Evolutionary conservation across 1,140 invertebrate species (phyloP), one percentile per base, ranked within the genome.

Genomic region (Drosophila kurseongensis): DNA sequence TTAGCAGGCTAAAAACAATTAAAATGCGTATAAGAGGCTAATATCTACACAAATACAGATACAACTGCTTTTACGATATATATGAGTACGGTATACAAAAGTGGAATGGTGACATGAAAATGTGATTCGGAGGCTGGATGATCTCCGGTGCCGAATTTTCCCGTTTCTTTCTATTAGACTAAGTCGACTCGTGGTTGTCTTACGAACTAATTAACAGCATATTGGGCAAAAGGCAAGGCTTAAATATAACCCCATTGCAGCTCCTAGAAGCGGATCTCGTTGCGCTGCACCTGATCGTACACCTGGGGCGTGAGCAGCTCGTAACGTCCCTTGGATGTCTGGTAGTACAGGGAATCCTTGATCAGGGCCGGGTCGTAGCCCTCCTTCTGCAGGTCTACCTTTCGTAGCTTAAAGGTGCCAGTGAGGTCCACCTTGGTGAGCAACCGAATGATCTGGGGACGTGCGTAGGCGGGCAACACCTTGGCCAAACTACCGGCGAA

Each of bases 361-460:
- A 97, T 95, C 63, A 94, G 94, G 48, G 93, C 95, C 0, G 97
- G 96, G 93, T 99, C 95, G 91, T 97, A 98, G 18, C 97, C 97
- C 91, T 98, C 97, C 85, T 97, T 96, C 92, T 98, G 97, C 38
- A 99, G 95, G 83, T 98, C 96, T 23, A 96, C 93, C 93, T 99
- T 99, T 93, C 97, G 97, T 78, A 99, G 93, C 93, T 99, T 99
- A 91, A 97, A 99, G 1, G 98, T 99, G 38, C 97, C 97, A 65
- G 98, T 99, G 92, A 97, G 95, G 92, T 98, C 97, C 27, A 98
- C 93, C 92, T 95, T 94, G 59, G 95, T 94, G 52, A 98, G 94
- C 12, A 98, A 94, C 75, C 98, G 93, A 55, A 98, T 92, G 93
- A 98, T 98, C 57, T 98, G 94, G 8, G 98, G 98, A 45, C 96